Conservation (phyloP, 2,888 invertebrate species). For the Folsomia manolachei region DNA sequence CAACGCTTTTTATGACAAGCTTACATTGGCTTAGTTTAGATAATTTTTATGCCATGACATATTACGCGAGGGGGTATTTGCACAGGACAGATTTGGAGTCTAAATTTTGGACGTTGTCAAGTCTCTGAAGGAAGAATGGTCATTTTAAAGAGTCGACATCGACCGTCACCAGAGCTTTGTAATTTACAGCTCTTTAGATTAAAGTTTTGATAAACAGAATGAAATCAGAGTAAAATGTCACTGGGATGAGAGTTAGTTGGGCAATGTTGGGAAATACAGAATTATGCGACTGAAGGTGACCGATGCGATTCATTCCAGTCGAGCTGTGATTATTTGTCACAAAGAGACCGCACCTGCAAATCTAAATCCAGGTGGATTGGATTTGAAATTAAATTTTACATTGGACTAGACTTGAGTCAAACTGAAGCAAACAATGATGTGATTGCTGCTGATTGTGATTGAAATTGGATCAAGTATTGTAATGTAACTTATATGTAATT, state of each 20-base stretch:
- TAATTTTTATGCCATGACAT: background rate
- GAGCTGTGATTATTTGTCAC: no score
- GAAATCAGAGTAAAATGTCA: background rate
- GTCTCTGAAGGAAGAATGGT: background rate
- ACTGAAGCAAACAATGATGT: no score
- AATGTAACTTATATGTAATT: no score
- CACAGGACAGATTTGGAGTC: background rate
- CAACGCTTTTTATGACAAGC: background rate
- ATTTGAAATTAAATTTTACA: constrained; percentile 10
- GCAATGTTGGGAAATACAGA: background rate
- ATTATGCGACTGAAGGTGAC: background rate
- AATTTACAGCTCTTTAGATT: background rate
- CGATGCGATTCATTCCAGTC: background rate
- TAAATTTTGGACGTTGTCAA: background rate
- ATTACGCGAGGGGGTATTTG: no score
- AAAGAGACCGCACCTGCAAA: constrained; percentile 14
- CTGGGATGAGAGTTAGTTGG: no score
- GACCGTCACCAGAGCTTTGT: background rate
- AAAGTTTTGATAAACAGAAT: background rate
- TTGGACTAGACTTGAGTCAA: no score
- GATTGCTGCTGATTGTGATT: background rate
- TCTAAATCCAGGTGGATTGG: constrained; percentile 10
- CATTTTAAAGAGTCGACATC: background rate
- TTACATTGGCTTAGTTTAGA: no score
- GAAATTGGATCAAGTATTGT: no score